Evolutionary conservation across 2,888 invertebrate genomes (phyloP).

Genomic region (Sesamia inferens): DNA sequence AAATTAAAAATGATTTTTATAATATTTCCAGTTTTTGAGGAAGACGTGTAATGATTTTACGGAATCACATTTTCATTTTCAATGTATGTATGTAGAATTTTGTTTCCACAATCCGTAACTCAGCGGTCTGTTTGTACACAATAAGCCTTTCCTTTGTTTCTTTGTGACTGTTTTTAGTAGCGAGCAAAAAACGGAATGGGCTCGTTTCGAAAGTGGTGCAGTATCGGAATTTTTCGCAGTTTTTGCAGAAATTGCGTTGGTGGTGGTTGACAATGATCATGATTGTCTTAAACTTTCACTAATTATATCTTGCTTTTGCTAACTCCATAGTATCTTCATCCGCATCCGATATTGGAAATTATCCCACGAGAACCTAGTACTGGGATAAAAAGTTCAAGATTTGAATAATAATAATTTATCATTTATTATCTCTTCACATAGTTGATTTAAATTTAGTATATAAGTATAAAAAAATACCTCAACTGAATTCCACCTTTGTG

Average conservation of each 20-base stretch:
- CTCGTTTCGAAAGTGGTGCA: slow-evolving; percentile 49
- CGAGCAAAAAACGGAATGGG: slow-evolving; percentile 39
- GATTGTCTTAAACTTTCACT: neutral
- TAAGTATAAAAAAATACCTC: too few relatives aligned
- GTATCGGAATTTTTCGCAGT: slow-evolving; percentile 29
- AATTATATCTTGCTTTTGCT: neutral
- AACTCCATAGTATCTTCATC: neutral
- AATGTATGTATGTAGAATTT: slow-evolving; percentile 25
- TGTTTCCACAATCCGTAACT: slow-evolving; percentile 25
- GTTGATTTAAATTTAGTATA: too few relatives aligned
- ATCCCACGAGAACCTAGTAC: neutral
- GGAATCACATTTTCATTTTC: slow-evolving; percentile 18
- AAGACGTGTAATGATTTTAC: slow-evolving; percentile 5
- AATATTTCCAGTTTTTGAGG: neutral
- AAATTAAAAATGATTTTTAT: neutral
- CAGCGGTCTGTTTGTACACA: slow-evolving; percentile 38
- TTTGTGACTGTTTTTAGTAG: slow-evolving; percentile 58
- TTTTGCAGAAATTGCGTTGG: neutral
- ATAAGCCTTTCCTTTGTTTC: slow-evolving; percentile 53
- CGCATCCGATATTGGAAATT: neutral
- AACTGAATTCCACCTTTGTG: too few relatives aligned
- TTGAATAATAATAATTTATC: too few relatives aligned
- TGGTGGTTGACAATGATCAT: slow-evolving; percentile 2
- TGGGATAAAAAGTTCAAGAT: neutral
- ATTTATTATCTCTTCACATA: too few relatives aligned